Evolutionary conservation across 2,797 vertebrate species (phyloP).

Genomic region (Sebastes vulpes): DNA sequence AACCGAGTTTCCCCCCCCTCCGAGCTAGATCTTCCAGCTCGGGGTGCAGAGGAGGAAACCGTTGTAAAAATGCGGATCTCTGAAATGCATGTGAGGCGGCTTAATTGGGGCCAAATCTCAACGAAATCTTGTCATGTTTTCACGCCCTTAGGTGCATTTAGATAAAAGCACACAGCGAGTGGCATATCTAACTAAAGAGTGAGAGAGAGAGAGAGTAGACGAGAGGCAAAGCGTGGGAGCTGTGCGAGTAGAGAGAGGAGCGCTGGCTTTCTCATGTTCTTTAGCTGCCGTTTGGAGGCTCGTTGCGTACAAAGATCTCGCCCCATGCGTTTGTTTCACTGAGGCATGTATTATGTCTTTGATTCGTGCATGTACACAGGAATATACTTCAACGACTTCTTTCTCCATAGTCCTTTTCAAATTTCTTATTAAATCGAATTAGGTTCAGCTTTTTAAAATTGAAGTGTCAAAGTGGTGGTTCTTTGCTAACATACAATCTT

Average conservation of each 20-base stretch:
- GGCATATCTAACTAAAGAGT: constrained; percentile 48
- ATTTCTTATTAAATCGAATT: not conserved
- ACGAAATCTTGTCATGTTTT: constrained; percentile 73
- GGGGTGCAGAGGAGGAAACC: constrained; percentile 38
- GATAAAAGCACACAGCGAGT: constrained; percentile 71
- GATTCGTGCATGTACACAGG: constrained; percentile 6
- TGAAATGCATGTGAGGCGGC: constrained; percentile 42
- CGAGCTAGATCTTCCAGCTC: constrained; percentile 32
- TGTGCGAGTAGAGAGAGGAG: constrained; percentile 4
- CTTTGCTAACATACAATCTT: not conserved
- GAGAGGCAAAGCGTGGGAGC: constrained; percentile 51
- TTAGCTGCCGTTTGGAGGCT: constrained; percentile 29
- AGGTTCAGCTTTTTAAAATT: not conserved
- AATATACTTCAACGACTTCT: not conserved
- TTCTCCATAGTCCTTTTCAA: not conserved
- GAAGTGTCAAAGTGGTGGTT: not conserved
- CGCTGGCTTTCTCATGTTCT: constrained; percentile 33
- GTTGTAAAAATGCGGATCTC: constrained; percentile 33
- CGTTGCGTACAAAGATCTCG: constrained; percentile 18
- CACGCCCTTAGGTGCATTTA: constrained; percentile 71
- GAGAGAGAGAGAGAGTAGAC: not conserved
- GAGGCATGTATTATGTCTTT: not conserved
- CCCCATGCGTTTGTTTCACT: constrained; percentile 32
- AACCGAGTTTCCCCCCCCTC: not conserved
- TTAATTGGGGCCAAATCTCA: constrained; percentile 75